phyloP scores from a whole-genome alignment of 2,888 invertebrate species.

The Hyalella azteca region DNA sequence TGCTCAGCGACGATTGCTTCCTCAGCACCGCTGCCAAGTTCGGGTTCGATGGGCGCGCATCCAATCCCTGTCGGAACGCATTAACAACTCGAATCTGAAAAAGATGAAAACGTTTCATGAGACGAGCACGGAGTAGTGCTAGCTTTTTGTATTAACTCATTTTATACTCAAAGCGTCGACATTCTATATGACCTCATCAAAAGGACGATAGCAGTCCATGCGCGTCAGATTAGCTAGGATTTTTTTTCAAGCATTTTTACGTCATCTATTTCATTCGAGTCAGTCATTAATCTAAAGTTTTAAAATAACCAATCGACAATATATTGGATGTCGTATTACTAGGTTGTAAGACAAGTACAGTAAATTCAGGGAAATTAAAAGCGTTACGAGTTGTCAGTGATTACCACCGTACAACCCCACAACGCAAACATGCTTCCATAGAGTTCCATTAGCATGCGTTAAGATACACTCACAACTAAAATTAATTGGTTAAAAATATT shows the following conservation, averaged over 20 bases:
- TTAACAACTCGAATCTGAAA: constrained; percentile 99
- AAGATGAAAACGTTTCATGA: constrained; percentile 60
- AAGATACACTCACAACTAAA: not conserved
- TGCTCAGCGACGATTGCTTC: constrained; percentile 86
- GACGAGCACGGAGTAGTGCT: not conserved
- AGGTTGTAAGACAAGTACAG: not conserved
- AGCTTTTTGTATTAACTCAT: too few species aligned
- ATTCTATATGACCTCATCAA: too few species aligned
- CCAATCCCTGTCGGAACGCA: constrained; percentile 99
- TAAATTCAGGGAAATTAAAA: not conserved
- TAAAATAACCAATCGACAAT: not conserved
- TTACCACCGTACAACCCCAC: not conserved
- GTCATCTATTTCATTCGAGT: not conserved
- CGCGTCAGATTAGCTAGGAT: too few species aligned
- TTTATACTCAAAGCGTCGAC: too few species aligned
- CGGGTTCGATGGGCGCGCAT: constrained; percentile 90
- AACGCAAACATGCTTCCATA: constrained; percentile 22
- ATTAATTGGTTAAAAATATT: not conserved
- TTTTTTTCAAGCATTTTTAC: too few species aligned
- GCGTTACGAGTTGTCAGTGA: constrained; percentile 6
- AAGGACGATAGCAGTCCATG: too few species aligned
- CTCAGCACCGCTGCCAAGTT: constrained; percentile 91
- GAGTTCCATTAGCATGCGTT: constrained; percentile 15
- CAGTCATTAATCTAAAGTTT: not conserved
- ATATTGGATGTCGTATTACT: not conserved